Evolutionary conservation across 1,140 invertebrate species (phyloP), one percentile per base, ranked within the genome.

Genomic region (Pseudomyrmex pallidus): DNA sequence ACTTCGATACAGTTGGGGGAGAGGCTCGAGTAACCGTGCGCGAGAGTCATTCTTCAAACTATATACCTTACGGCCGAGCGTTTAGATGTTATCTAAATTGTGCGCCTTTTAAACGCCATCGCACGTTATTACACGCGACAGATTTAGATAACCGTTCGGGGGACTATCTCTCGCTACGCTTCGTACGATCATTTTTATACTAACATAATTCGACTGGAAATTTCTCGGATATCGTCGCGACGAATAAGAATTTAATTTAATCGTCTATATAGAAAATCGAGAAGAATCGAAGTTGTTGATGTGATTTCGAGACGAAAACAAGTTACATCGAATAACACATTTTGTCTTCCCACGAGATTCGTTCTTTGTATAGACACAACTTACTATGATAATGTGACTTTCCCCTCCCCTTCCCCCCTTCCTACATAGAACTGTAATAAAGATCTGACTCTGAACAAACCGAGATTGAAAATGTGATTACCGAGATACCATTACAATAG

Each of bases 91-190:
- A 77, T 86, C 85, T 73, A 73, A 83, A 78, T 66, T 61, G 66
- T 56, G 15, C 56, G 48, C 5, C 64, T 63, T 76, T 83, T 73
- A 57, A 73, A 70, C 61, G 67, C 20, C 56, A 54, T 76, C 72
- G 67, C 52, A 15, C 67, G 56, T 87, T 86, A 86, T 87, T 87
- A 77, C 73, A 48, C 13, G 52, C 85, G 74, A 84, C 63, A 63
- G 54, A 68, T 87, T 70, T 66, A 80, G 61, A 76, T 72, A 83
- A 78, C 17, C 15, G 61, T 5, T 4, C 66, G 13, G 56, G 13
- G 56, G 46, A 56, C 20, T 13, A 25, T 25, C 25, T 46, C 52
- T 67, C 52, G 17, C 76, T 20, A 12, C 9, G 46, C 35, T 48
- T 9, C 46, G 13, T 62, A 52, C 66, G 68, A 70, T 73, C 78